A percentile compares a stretch with the other conserved stretches of the same genome.
Conservation (phyloP, 2,797 vertebrate genomes). For the Anguilla marmorata region DNA sequence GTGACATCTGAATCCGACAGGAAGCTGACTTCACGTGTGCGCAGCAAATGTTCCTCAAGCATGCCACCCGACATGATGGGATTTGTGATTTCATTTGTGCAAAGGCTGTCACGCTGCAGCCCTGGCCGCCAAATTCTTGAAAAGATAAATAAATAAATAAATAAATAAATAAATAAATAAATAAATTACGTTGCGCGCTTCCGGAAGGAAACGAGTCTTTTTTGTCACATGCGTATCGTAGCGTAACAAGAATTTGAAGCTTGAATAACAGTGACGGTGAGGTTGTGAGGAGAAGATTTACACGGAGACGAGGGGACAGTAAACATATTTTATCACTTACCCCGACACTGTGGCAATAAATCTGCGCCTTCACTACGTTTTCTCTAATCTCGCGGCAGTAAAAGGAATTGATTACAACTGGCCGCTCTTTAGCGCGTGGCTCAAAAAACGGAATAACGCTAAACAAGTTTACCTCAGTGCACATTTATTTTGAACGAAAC, state of each 20-base stretch:
- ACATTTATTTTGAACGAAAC: not conserved
- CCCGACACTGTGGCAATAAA: slow-evolving; percentile 31
- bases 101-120: not conserved
- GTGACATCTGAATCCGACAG: not conserved
- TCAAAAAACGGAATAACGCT: not conserved
- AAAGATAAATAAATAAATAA: not conserved
- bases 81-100: slow-evolving; percentile 14
- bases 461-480: slow-evolving; percentile 2
- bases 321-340: slow-evolving; percentile 40
- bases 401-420: slow-evolving; percentile 35
- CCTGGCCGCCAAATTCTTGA: no score
- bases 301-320: slow-evolving; percentile 11
- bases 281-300: slow-evolving; percentile 27
- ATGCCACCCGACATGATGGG: slow-evolving; percentile 12
- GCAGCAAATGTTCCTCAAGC: not conserved
- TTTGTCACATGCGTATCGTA: not conserved
- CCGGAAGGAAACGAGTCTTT: not conserved
- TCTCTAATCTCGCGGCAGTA: slow-evolving; percentile 31
- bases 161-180: not conserved
- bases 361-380: slow-evolving; percentile 22
- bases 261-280: not conserved
- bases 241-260: slow-evolving; percentile 28
- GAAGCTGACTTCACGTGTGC: not conserved
- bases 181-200: not conserved
- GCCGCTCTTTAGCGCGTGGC: not conserved